A percentile compares a stretch with the other conserved stretches of the same genome.
phyloP scores from a whole-genome alignment of 2,888 invertebrate genomes.

The Archaeoteleia sp. region DNA sequence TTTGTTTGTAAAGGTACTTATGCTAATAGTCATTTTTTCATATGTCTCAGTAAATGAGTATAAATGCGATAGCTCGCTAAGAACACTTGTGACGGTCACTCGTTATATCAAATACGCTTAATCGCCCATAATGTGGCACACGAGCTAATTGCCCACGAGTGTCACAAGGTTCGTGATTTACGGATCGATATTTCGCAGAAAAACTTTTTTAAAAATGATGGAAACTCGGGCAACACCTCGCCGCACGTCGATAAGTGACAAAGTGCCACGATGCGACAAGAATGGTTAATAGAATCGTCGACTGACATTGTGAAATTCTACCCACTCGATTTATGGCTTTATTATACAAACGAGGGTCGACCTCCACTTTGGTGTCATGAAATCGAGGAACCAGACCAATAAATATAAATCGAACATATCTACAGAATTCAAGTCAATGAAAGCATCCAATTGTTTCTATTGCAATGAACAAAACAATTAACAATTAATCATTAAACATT shows the following conservation, averaged over 20 bases:
- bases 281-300: conserved; percentile 48
- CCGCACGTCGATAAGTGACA: conserved; percentile 44
- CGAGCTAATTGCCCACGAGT: conserved; percentile 63
- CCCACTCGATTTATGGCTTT: conserved; percentile 56
- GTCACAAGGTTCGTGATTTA: conserved; percentile 65
- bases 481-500: too few species aligned
- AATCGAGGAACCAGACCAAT: too few species aligned
- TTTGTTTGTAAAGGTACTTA: conserved; percentile 22
- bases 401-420: too few species aligned
- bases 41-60: conserved; percentile 1
- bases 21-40: conserved; percentile 34
- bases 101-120: conserved; percentile 60
- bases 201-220: conserved; percentile 46
- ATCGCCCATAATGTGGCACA: too few species aligned
- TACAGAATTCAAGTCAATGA: too few species aligned
- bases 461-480: too few species aligned
- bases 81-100: conserved; percentile 12
- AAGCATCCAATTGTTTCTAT: too few species aligned
- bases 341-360: conserved; percentile 54
- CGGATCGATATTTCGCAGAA: conserved; percentile 58
- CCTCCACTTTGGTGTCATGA: too few species aligned
- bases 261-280: conserved; percentile 43
- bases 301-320: conserved; percentile 54
- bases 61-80: conserved; percentile 37
- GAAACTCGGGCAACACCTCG: conserved; percentile 20